Evolutionary conservation across 2,888 invertebrate genomes (phyloP), one percentile per base, ranked within the genome.

Genomic region (Tupiocoris notatus): DNA sequence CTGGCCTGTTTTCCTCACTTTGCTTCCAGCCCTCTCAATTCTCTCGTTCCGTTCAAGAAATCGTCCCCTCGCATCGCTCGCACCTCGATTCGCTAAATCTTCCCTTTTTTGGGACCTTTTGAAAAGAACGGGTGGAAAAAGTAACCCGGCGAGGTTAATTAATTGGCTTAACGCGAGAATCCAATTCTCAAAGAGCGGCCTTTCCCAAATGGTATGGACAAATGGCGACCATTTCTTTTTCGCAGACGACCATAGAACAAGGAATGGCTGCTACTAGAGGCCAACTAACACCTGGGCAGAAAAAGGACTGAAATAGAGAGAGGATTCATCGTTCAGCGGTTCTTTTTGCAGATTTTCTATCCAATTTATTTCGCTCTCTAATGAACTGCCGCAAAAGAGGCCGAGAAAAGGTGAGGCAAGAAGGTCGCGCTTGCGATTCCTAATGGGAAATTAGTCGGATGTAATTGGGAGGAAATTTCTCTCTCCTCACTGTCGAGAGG

Each of bases 181-280:
- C 70, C 70, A 70, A 70, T 70, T 67, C 56, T n/a, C 56, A 56
- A 0, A 54, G 67, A 62, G 62, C 1, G 18, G 17, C 54, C 7
- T 57, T n/a, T 39, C 39, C 39, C 39, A 39, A 39, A 7, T 3
- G 39, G 6, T 12, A 7, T n/a, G 67, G 67, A 67, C 67, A 67
- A 67, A 67, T 67, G 67, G 67, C 67, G 18, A 57, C 67, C 67
- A 67, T 67, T 56, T n/a, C n/a, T n/a, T 56, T 67, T 67, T 67
- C 56, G 6, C 9, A 54, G 67, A 67, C 7, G 65, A n/a, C 12
- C 22, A 3, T 21, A 21, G 63, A n/a, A n/a, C n/a, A n/a, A 21
- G 63, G 21, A 23, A 21, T 16, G 21, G 21, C 21, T 18, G 64
- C 25, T 18, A 16, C 1, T 6, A 24, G 12, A 24, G 25, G 18